Conservation (phyloP, 2,113 vertebrate species). For the Ivindomyrus marchei region DNA sequence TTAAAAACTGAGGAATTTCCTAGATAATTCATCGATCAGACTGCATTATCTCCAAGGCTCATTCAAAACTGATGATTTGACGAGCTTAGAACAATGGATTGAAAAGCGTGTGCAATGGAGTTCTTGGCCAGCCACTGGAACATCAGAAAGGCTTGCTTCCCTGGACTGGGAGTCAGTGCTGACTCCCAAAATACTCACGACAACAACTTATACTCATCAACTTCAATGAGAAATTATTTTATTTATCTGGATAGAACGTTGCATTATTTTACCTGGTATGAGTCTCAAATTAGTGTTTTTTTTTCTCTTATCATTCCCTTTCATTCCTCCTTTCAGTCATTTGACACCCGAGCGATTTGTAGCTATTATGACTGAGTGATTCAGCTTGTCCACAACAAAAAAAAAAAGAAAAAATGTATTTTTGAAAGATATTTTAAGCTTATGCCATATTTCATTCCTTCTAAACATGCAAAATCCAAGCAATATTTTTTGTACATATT, state of each 20-base stretch:
- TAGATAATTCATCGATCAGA: not conserved
- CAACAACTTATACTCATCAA: not conserved
- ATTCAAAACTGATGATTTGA: not conserved
- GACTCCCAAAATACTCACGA: not conserved
- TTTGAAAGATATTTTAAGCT: not conserved
- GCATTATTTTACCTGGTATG: not conserved
- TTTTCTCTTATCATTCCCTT: not conserved
- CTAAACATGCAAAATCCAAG: not conserved
- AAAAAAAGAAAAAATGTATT: not conserved
- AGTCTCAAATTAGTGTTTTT: not conserved
- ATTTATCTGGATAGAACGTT: not conserved
- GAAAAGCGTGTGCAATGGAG: not conserved
- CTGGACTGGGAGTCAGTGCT: not conserved
- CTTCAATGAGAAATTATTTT: not conserved
- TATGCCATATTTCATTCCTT: not conserved
- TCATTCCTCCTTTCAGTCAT: not conserved
- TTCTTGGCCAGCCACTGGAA: not conserved
- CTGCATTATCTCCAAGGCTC: not conserved
- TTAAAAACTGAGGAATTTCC: not conserved
- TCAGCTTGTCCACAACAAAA: not conserved
- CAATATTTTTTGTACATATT: constrained; percentile 30
- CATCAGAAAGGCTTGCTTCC: not conserved
- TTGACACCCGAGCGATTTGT: not conserved
- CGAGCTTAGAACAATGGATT: not conserved
- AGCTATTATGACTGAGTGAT: not conserved